Evolutionary conservation across 2,797 vertebrate genomes (phyloP).

Genomic region (Brotula barbata): DNA sequence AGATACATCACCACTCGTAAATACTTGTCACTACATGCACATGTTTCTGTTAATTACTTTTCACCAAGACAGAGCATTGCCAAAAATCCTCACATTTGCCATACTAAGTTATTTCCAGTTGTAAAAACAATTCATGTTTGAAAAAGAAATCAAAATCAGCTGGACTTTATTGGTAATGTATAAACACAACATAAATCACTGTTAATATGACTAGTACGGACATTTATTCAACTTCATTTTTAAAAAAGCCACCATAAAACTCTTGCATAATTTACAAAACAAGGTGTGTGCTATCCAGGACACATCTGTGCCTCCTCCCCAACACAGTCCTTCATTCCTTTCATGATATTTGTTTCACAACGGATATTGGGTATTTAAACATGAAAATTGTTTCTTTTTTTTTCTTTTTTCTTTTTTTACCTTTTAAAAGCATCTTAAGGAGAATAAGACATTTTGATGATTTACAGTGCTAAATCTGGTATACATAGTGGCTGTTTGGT

Average conservation of each 20-base stretch:
- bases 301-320: slow-evolving; percentile 76
- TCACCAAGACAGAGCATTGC: slow-evolving; percentile 56
- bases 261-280: slow-evolving; percentile 99
- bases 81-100: slow-evolving; percentile 54
- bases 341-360: slow-evolving; percentile 55
- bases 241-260: slow-evolving; percentile 84
- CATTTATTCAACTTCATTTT: slow-evolving; percentile 92
- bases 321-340: slow-evolving; percentile 57
- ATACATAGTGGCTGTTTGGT: slow-evolving; percentile 85
- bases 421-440: slow-evolving; percentile 76
- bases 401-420: slow-evolving; percentile 3
- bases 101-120: slow-evolving; percentile 18
- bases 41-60: slow-evolving; percentile 60
- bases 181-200: slow-evolving; percentile 99
- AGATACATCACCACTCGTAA: slow-evolving; percentile 71
- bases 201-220: slow-evolving; percentile 98
- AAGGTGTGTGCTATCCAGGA: slow-evolving; percentile 88
- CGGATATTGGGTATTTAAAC: slow-evolving; percentile 69
- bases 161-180: slow-evolving; percentile 97
- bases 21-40: slow-evolving; percentile 70
- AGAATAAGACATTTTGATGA: slow-evolving; percentile 80
- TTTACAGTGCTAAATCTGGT: slow-evolving; percentile 86
- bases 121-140: slow-evolving; percentile 32
- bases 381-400: slow-evolving; percentile 50
- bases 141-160: slow-evolving; percentile 63